phyloP scores from a whole-genome alignment of 2,113 vertebrate genomes.

The Melanocharis versteri region DNA sequence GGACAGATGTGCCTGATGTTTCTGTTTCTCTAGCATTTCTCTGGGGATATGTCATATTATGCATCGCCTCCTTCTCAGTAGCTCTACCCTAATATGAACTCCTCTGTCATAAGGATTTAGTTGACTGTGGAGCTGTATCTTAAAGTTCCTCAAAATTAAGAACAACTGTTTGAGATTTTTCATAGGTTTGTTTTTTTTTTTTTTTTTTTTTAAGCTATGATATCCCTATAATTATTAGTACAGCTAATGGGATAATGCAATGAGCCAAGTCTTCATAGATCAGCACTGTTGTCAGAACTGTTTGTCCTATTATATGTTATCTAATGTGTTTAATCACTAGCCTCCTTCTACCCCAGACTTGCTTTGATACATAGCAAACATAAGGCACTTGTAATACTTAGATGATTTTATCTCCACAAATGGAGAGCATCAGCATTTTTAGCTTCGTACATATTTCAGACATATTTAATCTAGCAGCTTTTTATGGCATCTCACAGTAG shows the following conservation, averaged over 20 bases:
- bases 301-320: neutral
- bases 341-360: neutral
- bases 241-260: neutral
- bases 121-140: neutral
- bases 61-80: neutral
- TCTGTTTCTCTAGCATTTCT: neutral
- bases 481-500: neutral
- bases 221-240: neutral
- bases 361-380: neutral
- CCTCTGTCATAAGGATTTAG: neutral
- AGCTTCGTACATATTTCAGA: neutral
- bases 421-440: neutral
- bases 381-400: neutral
- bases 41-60: neutral
- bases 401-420: neutral
- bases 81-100: neutral
- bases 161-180: neutral
- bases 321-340: neutral
- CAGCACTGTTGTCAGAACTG: neutral
- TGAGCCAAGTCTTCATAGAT: neutral
- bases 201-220: neutral
- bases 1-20: neutral
- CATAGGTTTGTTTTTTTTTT: too few relatives aligned
- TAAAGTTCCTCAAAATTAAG: neutral
- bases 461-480: neutral